These are phyloP conservation scores for Drosophila tani DNA, from an alignment of 1,140 invertebrate species.

Conservation along the genomic window DNA sequence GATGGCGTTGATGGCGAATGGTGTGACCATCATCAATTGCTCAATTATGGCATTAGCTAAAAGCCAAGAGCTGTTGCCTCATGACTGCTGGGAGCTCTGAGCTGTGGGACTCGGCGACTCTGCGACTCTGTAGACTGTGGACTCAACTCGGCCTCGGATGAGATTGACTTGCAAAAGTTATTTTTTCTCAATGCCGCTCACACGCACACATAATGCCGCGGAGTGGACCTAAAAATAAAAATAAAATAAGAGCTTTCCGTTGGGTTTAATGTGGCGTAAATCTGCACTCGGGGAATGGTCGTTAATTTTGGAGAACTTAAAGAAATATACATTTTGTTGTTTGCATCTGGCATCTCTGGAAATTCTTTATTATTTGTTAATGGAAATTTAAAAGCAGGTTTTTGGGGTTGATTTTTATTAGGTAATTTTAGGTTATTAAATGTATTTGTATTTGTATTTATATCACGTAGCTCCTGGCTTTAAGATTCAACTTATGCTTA, in stretches of 20 bases:
- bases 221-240: slow-evolving; percentile 3
- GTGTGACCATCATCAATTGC: slow-evolving; percentile 38
- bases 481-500: no score
- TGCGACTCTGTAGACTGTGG: slow-evolving; percentile 2
- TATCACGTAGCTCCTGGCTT: no score
- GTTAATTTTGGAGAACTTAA: not conserved
- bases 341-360: no score
- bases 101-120: not conserved
- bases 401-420: no score
- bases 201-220: not conserved
- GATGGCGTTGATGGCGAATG: slow-evolving; percentile 7
- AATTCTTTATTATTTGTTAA: no score
- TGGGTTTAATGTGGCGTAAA: slow-evolving; percentile 1
- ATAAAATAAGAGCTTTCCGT: not conserved
- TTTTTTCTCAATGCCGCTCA: not conserved
- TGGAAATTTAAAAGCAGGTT: no score
- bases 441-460: no score
- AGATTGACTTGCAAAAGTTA: slow-evolving; percentile 12
- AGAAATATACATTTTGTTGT: no score
- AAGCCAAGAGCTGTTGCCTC: slow-evolving; percentile 16
- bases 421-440: no score
- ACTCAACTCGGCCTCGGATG: slow-evolving; percentile 17
- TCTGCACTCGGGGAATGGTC: not conserved
- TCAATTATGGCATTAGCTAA: slow-evolving; percentile 55
- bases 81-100: not conserved